phyloP scores from a whole-genome alignment of 2,113 vertebrate genomes.

The Scalopus aquaticus region DNA sequence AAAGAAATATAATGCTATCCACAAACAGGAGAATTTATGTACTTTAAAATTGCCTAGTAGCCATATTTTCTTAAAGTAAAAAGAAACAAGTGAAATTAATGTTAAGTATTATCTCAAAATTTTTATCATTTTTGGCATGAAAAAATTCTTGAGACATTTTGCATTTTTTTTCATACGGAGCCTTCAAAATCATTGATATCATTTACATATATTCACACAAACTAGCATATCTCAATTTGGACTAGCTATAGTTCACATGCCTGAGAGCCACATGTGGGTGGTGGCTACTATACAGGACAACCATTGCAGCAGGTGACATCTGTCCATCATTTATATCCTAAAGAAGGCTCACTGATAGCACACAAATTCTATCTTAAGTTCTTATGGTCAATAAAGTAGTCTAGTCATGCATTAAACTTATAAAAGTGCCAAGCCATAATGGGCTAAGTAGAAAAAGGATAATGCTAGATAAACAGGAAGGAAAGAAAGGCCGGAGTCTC shows the following conservation, averaged over 20 bases:
- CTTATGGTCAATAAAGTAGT: background rate
- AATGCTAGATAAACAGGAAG: background rate
- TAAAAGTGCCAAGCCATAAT: background rate
- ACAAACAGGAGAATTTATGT: background rate
- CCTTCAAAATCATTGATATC: background rate
- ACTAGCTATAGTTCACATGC: background rate
- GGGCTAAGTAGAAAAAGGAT: background rate
- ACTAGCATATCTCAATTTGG: background rate
- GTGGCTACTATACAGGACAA: background rate
- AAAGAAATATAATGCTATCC: background rate
- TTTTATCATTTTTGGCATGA: background rate
- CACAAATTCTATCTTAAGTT: background rate
- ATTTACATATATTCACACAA: background rate
- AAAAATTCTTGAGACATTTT: constrained; percentile 12
- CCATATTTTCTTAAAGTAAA: background rate
- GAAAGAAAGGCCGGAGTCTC: background rate
- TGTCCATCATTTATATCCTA: background rate
- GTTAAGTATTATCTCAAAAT: background rate
- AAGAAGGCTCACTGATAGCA: background rate
- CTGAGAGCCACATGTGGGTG: background rate
- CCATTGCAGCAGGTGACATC: background rate
- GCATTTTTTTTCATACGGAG: background rate
- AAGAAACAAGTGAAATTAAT: background rate
- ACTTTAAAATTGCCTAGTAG: background rate
- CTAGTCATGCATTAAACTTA: background rate